A percentile compares a stretch with the other conserved stretches of the same genome.
These are phyloP conservation scores for Seira sanloemensis DNA, from an alignment of 2,888 invertebrate species.

Conservation along the genomic window DNA sequence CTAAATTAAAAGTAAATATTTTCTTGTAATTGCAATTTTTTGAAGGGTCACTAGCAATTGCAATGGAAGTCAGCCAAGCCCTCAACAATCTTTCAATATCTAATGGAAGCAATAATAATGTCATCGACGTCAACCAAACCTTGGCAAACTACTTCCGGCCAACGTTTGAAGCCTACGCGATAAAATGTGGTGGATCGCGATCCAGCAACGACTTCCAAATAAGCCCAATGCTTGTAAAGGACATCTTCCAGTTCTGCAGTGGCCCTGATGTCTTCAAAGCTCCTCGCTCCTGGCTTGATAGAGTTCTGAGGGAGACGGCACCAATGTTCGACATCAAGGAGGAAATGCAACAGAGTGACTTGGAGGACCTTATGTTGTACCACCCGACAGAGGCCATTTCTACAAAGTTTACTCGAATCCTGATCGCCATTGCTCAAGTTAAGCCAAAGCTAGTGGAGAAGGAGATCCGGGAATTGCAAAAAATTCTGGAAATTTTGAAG, in stretches of 20 bases:
- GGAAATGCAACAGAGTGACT: conserved; percentile 22
- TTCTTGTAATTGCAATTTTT: too few species aligned
- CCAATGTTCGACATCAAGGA: background rate
- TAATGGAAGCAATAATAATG: too few species aligned
- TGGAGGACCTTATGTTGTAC: conserved; percentile 46
- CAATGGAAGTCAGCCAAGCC: too few species aligned
- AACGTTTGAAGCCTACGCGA: background rate
- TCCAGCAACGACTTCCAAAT: conserved; percentile 6
- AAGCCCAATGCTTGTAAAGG: background rate
- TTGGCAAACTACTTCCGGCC: background rate
- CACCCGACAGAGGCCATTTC: conserved; percentile 55
- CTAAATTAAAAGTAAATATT: too few species aligned
- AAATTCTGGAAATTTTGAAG: too few species aligned
- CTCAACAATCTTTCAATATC: too few species aligned
- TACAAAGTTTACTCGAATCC: conserved; percentile 54
- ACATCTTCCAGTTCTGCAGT: conserved; percentile 24
- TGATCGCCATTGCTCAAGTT: conserved; percentile 39
- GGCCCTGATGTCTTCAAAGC: conserved; percentile 30
- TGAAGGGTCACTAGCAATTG: too few species aligned
- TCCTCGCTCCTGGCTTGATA: background rate
- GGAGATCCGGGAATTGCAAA: too few species aligned
- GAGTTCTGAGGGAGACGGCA: conserved; percentile 10
- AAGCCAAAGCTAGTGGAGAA: conserved; percentile 26
- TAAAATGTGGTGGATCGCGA: background rate
- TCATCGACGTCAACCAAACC: background rate